These are phyloP conservation scores for Drosophila mimica DNA, from an alignment of 2,888 invertebrate species.

Conservation along the genomic window DNA sequence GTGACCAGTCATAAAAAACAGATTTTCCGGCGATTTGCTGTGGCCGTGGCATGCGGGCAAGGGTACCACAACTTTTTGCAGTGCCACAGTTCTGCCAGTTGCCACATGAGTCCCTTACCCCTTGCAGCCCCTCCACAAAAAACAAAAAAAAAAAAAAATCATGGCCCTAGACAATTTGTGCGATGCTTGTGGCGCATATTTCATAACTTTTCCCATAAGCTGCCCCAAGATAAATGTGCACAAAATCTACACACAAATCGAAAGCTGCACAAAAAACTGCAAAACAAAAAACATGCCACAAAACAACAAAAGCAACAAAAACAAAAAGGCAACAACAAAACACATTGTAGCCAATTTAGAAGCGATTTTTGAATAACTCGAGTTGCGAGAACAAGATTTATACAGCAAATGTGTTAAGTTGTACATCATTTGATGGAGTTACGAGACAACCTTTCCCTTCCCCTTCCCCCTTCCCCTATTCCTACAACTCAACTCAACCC, in stretches of 20 bases:
- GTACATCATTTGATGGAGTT: slow-evolving; percentile 84
- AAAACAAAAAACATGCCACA: slow-evolving; percentile 56
- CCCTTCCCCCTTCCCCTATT: not conserved
- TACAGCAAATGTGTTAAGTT: slow-evolving; percentile 83
- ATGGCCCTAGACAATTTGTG: slow-evolving; percentile 69
- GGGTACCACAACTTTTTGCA: slow-evolving; percentile 7
- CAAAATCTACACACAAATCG: slow-evolving; percentile 83
- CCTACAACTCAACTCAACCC: not conserved
- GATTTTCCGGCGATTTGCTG: slow-evolving; percentile 62
- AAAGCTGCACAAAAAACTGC: slow-evolving; percentile 76
- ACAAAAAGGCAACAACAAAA: slow-evolving; percentile 33
- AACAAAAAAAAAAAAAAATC: not conserved
- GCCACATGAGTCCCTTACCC: not conserved
- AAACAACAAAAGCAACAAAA: slow-evolving; percentile 36
- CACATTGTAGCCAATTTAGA: slow-evolving; percentile 81
- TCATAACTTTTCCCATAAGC: slow-evolving; percentile 83
- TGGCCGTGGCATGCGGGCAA: slow-evolving; percentile 1
- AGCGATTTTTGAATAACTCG: slow-evolving; percentile 83
- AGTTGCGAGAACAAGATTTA: slow-evolving; percentile 82
- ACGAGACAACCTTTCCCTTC: slow-evolving; percentile 32
- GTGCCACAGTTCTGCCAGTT: slow-evolving; percentile 18
- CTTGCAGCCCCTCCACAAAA: not conserved
- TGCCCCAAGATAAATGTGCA: slow-evolving; percentile 82
- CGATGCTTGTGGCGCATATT: slow-evolving; percentile 79
- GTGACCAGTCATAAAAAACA: slow-evolving; percentile 68